Percentiles rank a stretch among this genome's conserved stretches.
phyloP scores from a whole-genome alignment of 2,888 invertebrate species.

The Polydrusus tereticollis region DNA sequence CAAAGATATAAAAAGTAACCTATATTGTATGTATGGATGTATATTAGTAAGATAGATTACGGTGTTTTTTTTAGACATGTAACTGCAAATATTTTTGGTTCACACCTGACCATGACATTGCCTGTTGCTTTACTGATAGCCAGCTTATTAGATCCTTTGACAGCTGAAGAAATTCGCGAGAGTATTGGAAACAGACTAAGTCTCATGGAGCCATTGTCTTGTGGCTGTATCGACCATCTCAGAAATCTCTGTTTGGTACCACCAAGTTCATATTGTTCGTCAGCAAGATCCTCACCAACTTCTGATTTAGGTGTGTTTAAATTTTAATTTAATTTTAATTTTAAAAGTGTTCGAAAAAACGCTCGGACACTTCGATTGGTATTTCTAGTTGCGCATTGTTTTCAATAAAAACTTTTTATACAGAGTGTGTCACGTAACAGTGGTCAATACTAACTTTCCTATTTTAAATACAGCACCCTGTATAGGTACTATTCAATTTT shows the following conservation, averaged over 20 bases:
- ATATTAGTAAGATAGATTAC: too few relatives aligned
- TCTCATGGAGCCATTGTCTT: constrained; percentile 27
- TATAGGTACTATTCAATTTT: too few relatives aligned
- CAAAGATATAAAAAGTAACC: too few relatives aligned
- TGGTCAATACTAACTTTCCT: too few relatives aligned
- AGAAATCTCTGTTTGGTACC: constrained; percentile 16
- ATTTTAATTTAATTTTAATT: not conserved
- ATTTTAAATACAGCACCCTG: too few relatives aligned
- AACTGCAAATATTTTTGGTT: not conserved
- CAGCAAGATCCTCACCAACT: constrained; percentile 12
- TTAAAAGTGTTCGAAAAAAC: not conserved
- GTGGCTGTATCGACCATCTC: constrained; percentile 27
- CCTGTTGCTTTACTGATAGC: constrained; percentile 34
- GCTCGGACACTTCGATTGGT: too few relatives aligned
- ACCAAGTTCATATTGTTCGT: constrained; percentile 18
- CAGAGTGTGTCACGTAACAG: too few relatives aligned
- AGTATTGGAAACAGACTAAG: constrained; percentile 4
- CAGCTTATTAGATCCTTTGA: constrained; percentile 6
- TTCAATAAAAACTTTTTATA: too few relatives aligned
- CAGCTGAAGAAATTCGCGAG: constrained; percentile 31
- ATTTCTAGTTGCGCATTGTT: too few relatives aligned
- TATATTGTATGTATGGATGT: too few relatives aligned
- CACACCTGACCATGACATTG: not conserved
- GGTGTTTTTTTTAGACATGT: not conserved
- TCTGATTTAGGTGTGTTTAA: constrained; percentile 16